Percentiles rank a stretch among this genome's conserved stretches.
phyloP scores from a whole-genome alignment of 1,140 invertebrate species.

The Campodea augens region DNA sequence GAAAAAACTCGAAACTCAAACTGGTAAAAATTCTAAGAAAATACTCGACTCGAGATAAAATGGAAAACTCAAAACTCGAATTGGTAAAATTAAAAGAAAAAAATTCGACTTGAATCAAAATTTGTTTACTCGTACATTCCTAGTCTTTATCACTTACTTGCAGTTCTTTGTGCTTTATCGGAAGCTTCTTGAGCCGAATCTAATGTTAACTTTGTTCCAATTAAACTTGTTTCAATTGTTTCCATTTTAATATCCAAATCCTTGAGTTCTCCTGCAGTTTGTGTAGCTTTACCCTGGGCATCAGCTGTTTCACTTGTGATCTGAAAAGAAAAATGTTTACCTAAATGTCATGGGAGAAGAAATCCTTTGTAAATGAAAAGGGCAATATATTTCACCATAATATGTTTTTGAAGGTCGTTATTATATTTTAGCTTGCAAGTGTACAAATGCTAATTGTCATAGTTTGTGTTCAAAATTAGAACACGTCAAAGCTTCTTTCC shows the following conservation, averaged over 20 bases:
- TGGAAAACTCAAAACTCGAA: too few species aligned
- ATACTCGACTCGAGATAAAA: too few species aligned
- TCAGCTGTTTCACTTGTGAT: conserved; percentile 47
- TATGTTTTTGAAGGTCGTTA: neutral
- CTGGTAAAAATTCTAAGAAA: too few species aligned
- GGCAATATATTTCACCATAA: neutral
- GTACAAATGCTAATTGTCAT: neutral
- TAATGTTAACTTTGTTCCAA: conserved; percentile 57
- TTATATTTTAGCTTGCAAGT: neutral
- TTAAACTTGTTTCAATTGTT: conserved; percentile 49
- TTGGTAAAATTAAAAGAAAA: too few species aligned
- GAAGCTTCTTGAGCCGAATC: conserved; percentile 36
- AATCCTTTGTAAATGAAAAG: neutral
- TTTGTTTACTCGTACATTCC: too few species aligned
- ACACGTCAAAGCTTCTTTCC: neutral
- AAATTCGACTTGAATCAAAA: too few species aligned
- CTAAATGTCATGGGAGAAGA: conserved; percentile 1
- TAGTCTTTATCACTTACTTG: too few species aligned
- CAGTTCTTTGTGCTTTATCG: conserved; percentile 31
- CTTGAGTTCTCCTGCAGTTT: conserved; percentile 46
- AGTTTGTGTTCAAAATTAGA: neutral
- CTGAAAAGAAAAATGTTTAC: conserved; percentile 20
- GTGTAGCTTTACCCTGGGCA: conserved; percentile 49
- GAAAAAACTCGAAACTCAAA: too few species aligned
- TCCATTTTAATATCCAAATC: conserved; percentile 41